A percentile compares a stretch with the other conserved stretches of the same genome.
phyloP scores from a whole-genome alignment of 2,113 vertebrate species.

The Chionomys nivalis region DNA sequence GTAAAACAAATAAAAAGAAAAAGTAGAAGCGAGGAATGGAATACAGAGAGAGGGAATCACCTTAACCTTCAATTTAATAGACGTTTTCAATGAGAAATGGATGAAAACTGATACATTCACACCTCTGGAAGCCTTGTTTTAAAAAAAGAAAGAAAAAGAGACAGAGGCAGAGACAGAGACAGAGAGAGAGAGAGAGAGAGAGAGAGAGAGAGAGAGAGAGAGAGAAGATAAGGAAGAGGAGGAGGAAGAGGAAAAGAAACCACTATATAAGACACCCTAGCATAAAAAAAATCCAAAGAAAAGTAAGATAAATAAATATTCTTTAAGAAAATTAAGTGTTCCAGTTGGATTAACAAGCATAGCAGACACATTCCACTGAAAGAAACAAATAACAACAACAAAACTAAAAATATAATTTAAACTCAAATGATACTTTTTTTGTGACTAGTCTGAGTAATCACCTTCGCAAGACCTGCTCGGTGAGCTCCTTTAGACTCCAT shows the following conservation, averaged over 20 bases:
- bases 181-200: too few species aligned
- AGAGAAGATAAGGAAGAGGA: not conserved
- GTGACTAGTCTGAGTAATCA: conserved; percentile 75
- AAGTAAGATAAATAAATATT: conserved; percentile 30
- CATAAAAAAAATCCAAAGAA: not conserved
- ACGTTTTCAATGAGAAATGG: not conserved
- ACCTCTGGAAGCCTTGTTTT: not conserved
- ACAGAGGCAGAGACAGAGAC: too few species aligned
- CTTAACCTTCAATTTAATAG: not conserved
- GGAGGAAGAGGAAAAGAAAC: not conserved
- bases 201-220: too few species aligned
- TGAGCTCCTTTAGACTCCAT: conserved; percentile 98
- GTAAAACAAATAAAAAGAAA: not conserved
- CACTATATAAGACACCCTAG: not conserved
- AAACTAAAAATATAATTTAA: conserved; percentile 9
- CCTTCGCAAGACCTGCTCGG: conserved; percentile 96
- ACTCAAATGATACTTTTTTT: conserved; percentile 2
- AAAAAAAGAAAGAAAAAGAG: not conserved
- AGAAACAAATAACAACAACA: not conserved
- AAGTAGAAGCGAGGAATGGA: not conserved
- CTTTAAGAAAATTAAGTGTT: conserved; percentile 17
- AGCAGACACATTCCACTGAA: not conserved
- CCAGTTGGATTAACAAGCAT: not conserved
- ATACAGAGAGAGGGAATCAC: not conserved
- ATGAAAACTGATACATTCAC: not conserved